Evolutionary conservation across 1,140 invertebrate species (phyloP).

Genomic region (Coelopa frigida): DNA sequence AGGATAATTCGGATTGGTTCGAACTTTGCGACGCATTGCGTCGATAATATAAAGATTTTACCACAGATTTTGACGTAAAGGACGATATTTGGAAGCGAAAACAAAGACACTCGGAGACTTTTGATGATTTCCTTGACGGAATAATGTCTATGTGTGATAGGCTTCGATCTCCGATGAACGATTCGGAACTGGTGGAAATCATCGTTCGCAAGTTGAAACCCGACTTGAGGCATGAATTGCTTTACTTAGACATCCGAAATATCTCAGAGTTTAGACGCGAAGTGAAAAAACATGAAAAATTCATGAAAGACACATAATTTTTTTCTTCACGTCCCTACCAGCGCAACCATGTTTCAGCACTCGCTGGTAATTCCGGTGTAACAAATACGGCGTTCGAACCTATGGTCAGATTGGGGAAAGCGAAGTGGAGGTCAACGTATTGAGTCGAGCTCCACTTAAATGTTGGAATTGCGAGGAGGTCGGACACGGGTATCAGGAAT

Average conservation of each 20-base stretch:
- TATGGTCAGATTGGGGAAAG: not conserved
- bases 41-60: no score
- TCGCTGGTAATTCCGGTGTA: not conserved
- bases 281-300: not conserved
- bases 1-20: no score
- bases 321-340: not conserved
- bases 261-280: not conserved
- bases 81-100: conserved; percentile 5
- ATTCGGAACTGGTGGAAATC: not conserved
- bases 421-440: not conserved
- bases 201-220: conserved; percentile 5
- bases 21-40: no score
- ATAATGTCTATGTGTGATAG: no score
- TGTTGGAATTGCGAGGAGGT: conserved; percentile 8
- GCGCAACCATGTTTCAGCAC: not conserved
- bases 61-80: no score
- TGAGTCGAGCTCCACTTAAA: not conserved
- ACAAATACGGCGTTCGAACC: no score
- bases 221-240: conserved; percentile 4
- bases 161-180: not conserved
- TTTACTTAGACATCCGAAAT: not conserved
- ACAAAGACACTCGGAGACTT: conserved; percentile 1
- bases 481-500: not conserved
- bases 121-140: not conserved
- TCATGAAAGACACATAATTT: not conserved